A percentile compares a stretch with the other conserved stretches of the same genome.
Evolutionary conservation across 2,113 vertebrate genomes (phyloP).

Genomic region (Ictalurus furcatus): DNA sequence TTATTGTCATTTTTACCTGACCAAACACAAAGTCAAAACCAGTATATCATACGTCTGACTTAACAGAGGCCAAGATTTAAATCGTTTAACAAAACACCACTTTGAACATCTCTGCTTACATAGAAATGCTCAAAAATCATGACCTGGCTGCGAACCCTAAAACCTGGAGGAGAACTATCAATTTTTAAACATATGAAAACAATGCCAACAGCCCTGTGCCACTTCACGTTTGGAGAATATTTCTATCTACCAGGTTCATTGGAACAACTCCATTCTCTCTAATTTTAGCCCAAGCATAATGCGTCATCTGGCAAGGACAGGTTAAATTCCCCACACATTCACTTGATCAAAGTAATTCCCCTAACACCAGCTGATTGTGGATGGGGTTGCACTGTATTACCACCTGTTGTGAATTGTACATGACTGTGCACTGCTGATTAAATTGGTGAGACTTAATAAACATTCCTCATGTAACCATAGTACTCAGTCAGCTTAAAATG

Average conservation of each 20-base stretch:
- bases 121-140: neutral
- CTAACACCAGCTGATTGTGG: neutral
- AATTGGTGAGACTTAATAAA: conserved; percentile 9
- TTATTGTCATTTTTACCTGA: neutral
- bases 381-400: neutral
- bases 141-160: neutral
- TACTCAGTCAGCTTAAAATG: neutral
- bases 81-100: neutral
- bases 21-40: neutral
- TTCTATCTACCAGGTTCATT: neutral
- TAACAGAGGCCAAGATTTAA: neutral
- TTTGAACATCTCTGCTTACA: neutral
- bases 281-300: neutral
- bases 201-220: neutral
- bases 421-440: neutral
- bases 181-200: neutral
- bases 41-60: neutral
- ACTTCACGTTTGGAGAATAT: neutral
- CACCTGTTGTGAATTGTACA: neutral
- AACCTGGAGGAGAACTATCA: neutral
- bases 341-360: conserved; percentile 21
- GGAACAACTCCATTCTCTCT: neutral
- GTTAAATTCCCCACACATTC: conserved; percentile 1
- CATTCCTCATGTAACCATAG: neutral
- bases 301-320: neutral